Conservation (phyloP, 2,888 invertebrate species). For the Drosophila mettleri region DNA sequence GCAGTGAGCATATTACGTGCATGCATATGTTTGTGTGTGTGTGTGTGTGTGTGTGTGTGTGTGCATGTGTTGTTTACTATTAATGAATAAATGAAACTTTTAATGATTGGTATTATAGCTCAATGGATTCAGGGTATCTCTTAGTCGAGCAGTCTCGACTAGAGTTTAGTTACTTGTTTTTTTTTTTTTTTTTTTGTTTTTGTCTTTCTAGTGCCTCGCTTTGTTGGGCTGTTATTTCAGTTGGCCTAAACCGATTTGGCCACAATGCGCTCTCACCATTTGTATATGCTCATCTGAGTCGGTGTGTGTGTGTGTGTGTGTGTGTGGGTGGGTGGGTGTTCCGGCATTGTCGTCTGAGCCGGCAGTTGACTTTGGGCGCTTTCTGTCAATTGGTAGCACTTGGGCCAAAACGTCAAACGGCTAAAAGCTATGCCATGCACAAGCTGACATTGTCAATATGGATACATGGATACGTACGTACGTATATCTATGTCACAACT, state of each 20-base stretch:
- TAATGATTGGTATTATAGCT: too few relatives aligned
- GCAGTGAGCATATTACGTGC: too few relatives aligned
- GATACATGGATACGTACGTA: neutral
- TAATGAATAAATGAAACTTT: too few relatives aligned
- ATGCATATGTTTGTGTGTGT: too few relatives aligned
- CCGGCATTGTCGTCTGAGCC: conserved; percentile 32
- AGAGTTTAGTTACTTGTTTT: too few relatives aligned
- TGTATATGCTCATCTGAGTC: conserved; percentile 8
- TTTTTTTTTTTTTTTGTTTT: too few relatives aligned
- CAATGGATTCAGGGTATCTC: too few relatives aligned
- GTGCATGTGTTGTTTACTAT: too few relatives aligned
- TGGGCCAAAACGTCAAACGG: conserved; percentile 41
- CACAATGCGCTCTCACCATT: conserved; percentile 23
- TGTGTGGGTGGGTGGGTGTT: conserved; percentile 16
- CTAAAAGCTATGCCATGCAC: conserved; percentile 27
- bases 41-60: too few relatives aligned
- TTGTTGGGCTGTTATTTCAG: conserved; percentile 17
- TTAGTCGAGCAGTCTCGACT: too few relatives aligned
- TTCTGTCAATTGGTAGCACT: conserved; percentile 59
- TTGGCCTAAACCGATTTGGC: conserved; percentile 70
- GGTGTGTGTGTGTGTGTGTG: conserved; percentile 1
- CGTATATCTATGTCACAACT: conserved; percentile 15
- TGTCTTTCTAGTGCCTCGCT: conserved; percentile 2
- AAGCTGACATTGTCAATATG: conserved; percentile 23
- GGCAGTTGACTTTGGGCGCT: conserved; percentile 57